Evolutionary conservation across 2,797 vertebrate species (phyloP), one percentile per base, ranked within the genome.

Genomic region (Huso huso): DNA sequence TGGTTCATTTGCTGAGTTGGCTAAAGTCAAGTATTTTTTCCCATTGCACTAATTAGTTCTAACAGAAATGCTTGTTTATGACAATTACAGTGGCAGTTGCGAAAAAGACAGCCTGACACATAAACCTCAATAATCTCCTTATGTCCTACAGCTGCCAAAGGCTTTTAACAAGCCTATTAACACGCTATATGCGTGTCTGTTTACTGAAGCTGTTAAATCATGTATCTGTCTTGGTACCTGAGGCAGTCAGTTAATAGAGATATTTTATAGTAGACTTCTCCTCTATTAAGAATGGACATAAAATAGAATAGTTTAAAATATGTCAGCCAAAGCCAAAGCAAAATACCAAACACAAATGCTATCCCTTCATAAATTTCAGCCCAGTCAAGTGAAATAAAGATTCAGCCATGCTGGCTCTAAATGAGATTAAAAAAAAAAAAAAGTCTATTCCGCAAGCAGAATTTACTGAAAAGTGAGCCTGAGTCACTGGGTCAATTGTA

Each of bases 161-260:
- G 65, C 66, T 62, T 10, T 77, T 76, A 76, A 78, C 78, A 83
- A 81, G 72, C 71, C 70, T 75, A 77, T 81, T 83, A 82, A 78
- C 67, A 76, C 77, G 72, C 71, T 76, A 9, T 69, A 71, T 0
- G 58, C 63, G 71, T 83, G 71, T 78, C 80, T 85, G 69, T 74
- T 77, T 75, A 64, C 70, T 77, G 58, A 64, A 70, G 64, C 69
- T 75, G 75, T 77, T 80, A 82, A 81, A 75, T 77, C 66, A 9
- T 71, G 75, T 74, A 78, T 72, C 76, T 72, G 69, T 62, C 72
- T 72, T 62, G 74, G 61, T 69, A 77, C 83, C 80, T 76, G 74
- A 81, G 83, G 81, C 81, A 5, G 62, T 73, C 70, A 73, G 78
- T 76, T 85, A 82, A 85, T 83, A 83, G 84, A 85, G 78, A 83